Evolutionary conservation across 2,888 invertebrate genomes (phyloP).

Genomic region (Nasonovia ribisnigri): DNA sequence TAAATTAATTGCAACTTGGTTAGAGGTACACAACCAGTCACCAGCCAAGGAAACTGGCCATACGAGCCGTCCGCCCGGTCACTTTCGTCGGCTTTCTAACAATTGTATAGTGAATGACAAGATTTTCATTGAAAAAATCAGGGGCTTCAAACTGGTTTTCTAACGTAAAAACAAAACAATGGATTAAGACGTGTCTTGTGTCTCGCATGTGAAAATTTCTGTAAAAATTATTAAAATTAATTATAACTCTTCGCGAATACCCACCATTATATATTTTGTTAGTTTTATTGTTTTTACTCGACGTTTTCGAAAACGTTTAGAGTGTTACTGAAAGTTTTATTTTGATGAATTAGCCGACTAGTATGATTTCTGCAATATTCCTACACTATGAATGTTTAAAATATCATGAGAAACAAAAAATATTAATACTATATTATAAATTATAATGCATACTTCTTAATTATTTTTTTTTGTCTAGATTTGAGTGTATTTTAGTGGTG

Average conservation of each 20-base stretch:
- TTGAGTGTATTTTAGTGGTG: neutral
- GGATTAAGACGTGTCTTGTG: neutral
- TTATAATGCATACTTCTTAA: neutral
- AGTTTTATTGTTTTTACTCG: neutral
- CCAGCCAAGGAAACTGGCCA: neutral
- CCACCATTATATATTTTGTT: neutral
- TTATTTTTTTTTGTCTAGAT: neutral
- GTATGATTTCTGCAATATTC: neutral
- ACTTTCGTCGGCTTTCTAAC: conserved; percentile 56
- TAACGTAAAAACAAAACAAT: conserved; percentile 49
- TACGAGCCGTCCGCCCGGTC: neutral
- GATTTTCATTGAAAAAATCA: conserved; percentile 30
- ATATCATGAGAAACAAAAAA: neutral
- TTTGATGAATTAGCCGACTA: neutral
- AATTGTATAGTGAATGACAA: conserved; percentile 24
- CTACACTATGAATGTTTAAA: neutral
- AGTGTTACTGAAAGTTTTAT: neutral
- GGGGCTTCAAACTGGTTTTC: conserved; percentile 44
- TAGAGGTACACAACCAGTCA: neutral
- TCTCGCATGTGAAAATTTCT: conserved; percentile 15
- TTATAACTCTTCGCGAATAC: neutral
- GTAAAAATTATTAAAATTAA: conserved; percentile 44
- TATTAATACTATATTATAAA: neutral
- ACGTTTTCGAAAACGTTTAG: neutral
- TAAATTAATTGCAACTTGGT: conserved; percentile 13